Base-by-base conservation (phyloP, 2,113 vertebrate species). In the Porphyrio hochstetteri region DNA sequence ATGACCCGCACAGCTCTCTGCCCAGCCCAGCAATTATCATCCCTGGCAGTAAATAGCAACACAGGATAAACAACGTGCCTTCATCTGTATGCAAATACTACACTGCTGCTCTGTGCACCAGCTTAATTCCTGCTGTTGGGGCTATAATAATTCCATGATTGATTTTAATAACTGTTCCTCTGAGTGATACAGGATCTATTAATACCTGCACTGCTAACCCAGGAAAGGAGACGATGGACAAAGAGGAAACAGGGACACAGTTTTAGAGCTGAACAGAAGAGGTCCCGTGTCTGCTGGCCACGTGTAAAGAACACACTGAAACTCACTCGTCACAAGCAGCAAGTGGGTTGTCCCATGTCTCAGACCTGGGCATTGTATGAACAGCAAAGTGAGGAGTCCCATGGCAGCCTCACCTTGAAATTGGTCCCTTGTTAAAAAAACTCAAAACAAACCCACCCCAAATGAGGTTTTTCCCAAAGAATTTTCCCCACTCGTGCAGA, bases 11-110 rank as follows among this genome's bases (percentile, higher is more conserved):
- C 42, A 55, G 61, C 86, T 90, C 36, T 13, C 80, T 81, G 93
- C 92, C 93, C 92, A 90, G 95, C 93, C 92, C 82, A 81, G 77
- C 57, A 88, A 97, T 94, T 96, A 93, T 20, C 78, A 35, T 13
- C 2, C 4, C 80, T 90, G 74, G 28, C 48, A 53, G 92, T 93
- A 88, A 95, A 94, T 6, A 96, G 89, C 86, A 97, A 88, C 88
- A 94, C 76, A 95, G 86, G 75, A 84, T 77, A 92, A 96, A 96
- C 90, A 94, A 68, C 10, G 0, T 16, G n/a, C 74, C 82, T 88
- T 83, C 42, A 96, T 95, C 81, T 92, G 80, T 68, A 94, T 90
- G 90, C 87, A 92, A 95, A 94, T 93, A 40, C 18, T 36, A 60
- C 68, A 42, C 3, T 24, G n/a, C 27, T 83, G 67, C 63, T 83